A percentile compares a stretch with the other conserved stretches of the same genome.
These are phyloP conservation scores for Geothlypis trichas DNA, from an alignment of 2,113 vertebrate species.

Conservation along the genomic window DNA sequence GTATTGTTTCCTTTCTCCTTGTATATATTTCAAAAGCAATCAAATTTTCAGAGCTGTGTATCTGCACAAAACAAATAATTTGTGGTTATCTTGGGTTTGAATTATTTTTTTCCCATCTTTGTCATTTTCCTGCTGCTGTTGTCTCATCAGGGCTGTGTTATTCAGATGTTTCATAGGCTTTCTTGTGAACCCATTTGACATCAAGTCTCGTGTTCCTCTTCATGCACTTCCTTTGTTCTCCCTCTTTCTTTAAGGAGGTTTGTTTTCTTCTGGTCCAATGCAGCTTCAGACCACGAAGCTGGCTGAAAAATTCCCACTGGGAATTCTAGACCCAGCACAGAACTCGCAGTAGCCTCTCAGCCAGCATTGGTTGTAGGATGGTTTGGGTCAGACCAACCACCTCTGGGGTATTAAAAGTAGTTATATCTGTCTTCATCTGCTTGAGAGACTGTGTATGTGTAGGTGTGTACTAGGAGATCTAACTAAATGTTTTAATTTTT, in stretches of 20 bases:
- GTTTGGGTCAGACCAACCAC: neutral
- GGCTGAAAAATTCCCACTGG: neutral
- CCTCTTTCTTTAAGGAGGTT: neutral
- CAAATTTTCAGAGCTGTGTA: neutral
- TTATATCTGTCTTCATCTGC: neutral
- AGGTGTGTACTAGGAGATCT: neutral
- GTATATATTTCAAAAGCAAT: neutral
- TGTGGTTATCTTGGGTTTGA: constrained; percentile 21
- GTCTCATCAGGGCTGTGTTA: neutral
- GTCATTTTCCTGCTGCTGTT: neutral
- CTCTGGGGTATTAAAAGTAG: neutral
- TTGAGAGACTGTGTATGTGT: neutral
- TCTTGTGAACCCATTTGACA: constrained; percentile 38
- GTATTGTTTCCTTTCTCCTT: neutral
- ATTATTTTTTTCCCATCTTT: constrained; percentile 22
- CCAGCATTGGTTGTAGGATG: neutral
- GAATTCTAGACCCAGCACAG: neutral
- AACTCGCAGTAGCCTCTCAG: neutral
- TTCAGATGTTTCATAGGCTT: neutral
- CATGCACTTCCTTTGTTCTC: neutral
- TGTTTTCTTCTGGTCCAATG: neutral
- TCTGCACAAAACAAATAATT: constrained; percentile 13
- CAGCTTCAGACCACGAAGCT: neutral
- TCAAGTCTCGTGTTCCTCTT: neutral
- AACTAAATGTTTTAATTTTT: neutral